Base-by-base conservation (phyloP, 2,888 invertebrate species). In the Beris morrisii region DNA sequence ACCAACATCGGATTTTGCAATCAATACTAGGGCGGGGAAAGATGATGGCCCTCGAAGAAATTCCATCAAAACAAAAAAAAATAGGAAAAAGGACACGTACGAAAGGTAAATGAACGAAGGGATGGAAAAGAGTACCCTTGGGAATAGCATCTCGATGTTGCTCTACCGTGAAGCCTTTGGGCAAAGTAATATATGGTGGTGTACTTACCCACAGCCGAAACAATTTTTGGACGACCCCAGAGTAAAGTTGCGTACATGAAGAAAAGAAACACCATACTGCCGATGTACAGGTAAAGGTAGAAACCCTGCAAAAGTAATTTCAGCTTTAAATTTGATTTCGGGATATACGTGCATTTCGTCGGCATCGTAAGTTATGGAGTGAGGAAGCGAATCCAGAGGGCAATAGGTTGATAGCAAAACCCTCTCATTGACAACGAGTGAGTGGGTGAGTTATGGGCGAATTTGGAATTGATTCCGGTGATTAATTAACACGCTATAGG, bases 261-360 rank as follows among this genome's bases (percentile, higher is more conserved):
- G 67, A 91, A 83, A 61, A 93, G 84, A 77, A 93, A 93, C 67
- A 89, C 83, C 87, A 93, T 93, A 76, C 92, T 92, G 70, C 92
- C 92, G 74, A 91, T 87, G 81, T 93, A 93, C 71, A 93, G 85
- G 79, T 93, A 93, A 70, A 93, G 82, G 82, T 93, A 93, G 83
- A 92, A 93, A 11, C 90, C 92, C 87, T 93, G 82, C 15, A 72
- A 73, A 75, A 71, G 56, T 59, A 65, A 61, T 61, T 52, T 61
- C 43, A n/a, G 28, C 52, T 46, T 61, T 66, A 66, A 65, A 68
- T 68, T 66, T 54, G 64, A 64, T 64, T 64, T 54, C 28, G 52
- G 12, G 12, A 43, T 15, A 12, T 22, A 22, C 38, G 61, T 61
- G 61, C 38, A 38, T 38, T 38, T 5, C 38, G 9, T 5, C 5